Evolutionary conservation across 2,113 vertebrate species (phyloP).

Genomic region (Ramphastos sulfuratus): DNA sequence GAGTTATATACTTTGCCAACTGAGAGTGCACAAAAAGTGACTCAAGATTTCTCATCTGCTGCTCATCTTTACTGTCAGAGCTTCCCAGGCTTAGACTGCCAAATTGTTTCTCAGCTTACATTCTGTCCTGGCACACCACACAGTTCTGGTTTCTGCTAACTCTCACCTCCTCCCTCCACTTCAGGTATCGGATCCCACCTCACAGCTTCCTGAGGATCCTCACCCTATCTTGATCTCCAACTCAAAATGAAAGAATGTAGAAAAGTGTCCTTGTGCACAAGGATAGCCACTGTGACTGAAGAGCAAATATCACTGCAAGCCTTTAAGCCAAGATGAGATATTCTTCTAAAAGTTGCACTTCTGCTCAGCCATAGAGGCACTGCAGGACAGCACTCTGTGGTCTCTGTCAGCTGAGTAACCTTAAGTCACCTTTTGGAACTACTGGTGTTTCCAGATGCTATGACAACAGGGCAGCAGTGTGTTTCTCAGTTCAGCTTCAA

Average conservation of each 20-base stretch:
- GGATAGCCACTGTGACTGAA: fast-evolving
- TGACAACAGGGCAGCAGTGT: fast-evolving
- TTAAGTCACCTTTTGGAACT: neutral
- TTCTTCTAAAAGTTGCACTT: neutral
- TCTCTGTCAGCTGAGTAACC: neutral
- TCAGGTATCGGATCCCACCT: neutral
- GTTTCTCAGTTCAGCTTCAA: neutral
- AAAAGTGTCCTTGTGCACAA: neutral
- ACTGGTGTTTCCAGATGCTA: neutral
- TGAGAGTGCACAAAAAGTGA: neutral
- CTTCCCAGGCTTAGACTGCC: neutral
- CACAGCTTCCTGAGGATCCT: neutral
- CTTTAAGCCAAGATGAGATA: neutral
- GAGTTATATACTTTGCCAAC: neutral
- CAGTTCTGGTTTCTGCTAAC: neutral
- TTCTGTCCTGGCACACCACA: neutral
- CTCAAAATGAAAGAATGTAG: neutral
- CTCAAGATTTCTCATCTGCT: neutral
- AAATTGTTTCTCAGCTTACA: neutral
- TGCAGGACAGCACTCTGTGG: neutral
- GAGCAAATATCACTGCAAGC: neutral
- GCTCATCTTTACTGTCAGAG: neutral
- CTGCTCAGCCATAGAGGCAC: fast-evolving
- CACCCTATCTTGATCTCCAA: neutral
- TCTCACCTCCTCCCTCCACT: neutral